Evolutionary conservation across 2,113 vertebrate species (phyloP), one percentile per base, ranked within the genome.

Genomic region (Nanorana parkeri): DNA sequence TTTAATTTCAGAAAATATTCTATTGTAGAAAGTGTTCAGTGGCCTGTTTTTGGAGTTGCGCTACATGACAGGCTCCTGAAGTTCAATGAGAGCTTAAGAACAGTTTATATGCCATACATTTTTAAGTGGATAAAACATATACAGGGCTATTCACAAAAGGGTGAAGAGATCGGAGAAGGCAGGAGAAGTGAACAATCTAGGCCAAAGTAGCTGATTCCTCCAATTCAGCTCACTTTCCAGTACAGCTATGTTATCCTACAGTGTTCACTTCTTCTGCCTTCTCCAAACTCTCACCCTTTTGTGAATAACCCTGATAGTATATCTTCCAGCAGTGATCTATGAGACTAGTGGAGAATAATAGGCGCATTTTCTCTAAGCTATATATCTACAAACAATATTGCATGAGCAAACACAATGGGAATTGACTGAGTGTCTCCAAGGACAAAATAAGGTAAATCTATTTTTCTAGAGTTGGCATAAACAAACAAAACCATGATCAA

Each of bases 401-500:
- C 15, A 60, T 24, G n/a, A 77, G 26, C 21, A 77, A 64, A 77
- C 19, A 55, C 61, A 77, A 52, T 63, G 19, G 61, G 65, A 66
- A 77, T 64, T 64, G 65, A 77, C 21, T 54, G 19, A 54, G 76
- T 56, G 19, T 26, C 51, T 56, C 26, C 74, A 68, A 78, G 61
- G 64, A 20, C 64, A 77, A 64, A 55, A 55, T 78, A 55, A 67
- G 26, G 71, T 58, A 74, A 74, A 74, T 60, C 28, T 60, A 68
- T 56, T 29, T 21, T 67, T 68, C 29, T 36, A 52, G 4, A 6
- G 60, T 2, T 19, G 5, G 13, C 56, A 68, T 2, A 55, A 78
- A 78, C 24, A 56, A 36, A 23, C 11, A 56, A 68, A 36, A 67
- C 29, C 17, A 51, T 77, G 47, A 67, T 19, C n/a, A 78, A 10